Evolutionary conservation across 2,113 vertebrate species (phyloP).

Genomic region (Clarias macrocephalus): DNA sequence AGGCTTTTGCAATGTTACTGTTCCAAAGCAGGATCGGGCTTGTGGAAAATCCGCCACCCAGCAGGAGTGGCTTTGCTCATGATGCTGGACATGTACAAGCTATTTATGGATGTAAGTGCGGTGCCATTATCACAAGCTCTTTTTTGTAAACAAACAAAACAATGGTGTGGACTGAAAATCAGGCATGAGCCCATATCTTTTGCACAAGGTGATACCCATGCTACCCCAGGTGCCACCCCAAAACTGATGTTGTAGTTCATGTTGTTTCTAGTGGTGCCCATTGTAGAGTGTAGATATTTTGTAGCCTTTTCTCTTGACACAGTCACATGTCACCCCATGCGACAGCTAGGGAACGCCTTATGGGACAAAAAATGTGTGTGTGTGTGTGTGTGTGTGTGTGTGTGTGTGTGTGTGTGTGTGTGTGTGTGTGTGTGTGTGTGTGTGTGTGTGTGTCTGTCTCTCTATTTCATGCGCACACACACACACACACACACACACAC

Average conservation of each 20-base stretch:
- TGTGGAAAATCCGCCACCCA: conserved; percentile 60
- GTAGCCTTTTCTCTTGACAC: not conserved
- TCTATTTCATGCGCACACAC: too few species aligned
- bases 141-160: conserved; percentile 1
- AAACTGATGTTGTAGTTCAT: not conserved
- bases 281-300: not conserved
- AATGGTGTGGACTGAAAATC: not conserved
- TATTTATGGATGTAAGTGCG: conserved; percentile 46
- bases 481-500: too few species aligned
- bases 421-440: too few species aligned
- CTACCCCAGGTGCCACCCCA: not conserved
- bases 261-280: not conserved
- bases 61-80: conserved; percentile 39
- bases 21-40: conserved; percentile 51
- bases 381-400: too few species aligned
- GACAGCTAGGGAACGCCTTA: too few species aligned
- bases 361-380: not conserved
- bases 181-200: not conserved
- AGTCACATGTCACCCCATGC: not conserved
- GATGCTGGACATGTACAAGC: conserved; percentile 37
- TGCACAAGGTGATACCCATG: not conserved
- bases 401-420: too few species aligned
- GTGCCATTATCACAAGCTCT: not conserved
- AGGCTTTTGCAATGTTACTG: conserved; percentile 48
- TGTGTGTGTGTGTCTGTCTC: too few species aligned